Evolutionary conservation across 1,140 invertebrate species (phyloP).

Genomic region (Periplaneta americana): DNA sequence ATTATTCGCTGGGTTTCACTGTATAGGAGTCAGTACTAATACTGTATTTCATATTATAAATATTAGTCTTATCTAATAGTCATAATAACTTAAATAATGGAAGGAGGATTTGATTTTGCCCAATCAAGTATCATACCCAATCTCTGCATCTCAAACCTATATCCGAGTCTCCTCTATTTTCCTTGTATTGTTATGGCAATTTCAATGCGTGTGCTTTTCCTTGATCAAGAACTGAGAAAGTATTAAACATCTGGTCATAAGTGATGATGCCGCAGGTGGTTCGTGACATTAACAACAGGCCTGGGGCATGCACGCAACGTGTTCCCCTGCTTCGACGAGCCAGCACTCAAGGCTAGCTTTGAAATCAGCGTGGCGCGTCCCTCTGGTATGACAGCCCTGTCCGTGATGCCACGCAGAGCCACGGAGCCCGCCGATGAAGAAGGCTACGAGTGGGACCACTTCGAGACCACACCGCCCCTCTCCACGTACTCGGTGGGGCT

Average conservation of each 20-base stretch:
- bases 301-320: constrained; percentile 50
- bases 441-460: constrained; percentile 58
- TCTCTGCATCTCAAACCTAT: not conserved
- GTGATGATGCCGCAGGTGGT: no score
- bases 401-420: constrained; percentile 38
- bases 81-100: no score
- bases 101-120: no score
- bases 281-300: constrained; percentile 51
- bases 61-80: no score
- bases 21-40: no score
- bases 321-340: no score
- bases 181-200: not conserved
- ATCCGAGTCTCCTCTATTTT: not conserved
- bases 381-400: constrained; percentile 32
- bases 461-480: constrained; percentile 69
- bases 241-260: no score
- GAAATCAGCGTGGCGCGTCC: constrained; percentile 39
- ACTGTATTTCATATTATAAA: no score
- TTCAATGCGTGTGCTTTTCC: not conserved
- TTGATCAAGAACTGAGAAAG: no score
- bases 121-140: no score
- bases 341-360: no score
- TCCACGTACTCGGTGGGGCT: constrained; percentile 79
- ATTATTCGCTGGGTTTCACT: no score
- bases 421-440: constrained; percentile 17